A percentile compares a stretch with the other conserved stretches of the same genome.
These are phyloP conservation scores for Oryctes rhinoceros DNA, from an alignment of 1,140 invertebrate genomes.

Conservation along the genomic window DNA sequence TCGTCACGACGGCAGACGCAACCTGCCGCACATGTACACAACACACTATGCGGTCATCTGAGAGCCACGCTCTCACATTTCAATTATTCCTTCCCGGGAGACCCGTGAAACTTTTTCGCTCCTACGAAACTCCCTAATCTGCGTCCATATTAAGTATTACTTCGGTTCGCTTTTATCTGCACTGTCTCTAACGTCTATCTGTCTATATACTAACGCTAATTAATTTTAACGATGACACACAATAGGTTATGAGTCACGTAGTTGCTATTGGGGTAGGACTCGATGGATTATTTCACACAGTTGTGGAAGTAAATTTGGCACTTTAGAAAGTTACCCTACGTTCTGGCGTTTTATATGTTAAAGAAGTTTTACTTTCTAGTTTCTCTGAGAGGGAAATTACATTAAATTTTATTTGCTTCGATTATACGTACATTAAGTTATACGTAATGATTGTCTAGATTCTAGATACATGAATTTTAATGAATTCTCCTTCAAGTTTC, in stretches of 20 bases:
- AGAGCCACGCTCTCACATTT: slow-evolving; percentile 34
- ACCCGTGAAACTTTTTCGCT: slow-evolving; percentile 40
- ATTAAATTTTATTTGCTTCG: no score
- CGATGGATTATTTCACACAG: neutral
- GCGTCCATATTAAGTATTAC: slow-evolving; percentile 9
- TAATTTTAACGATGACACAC: slow-evolving; percentile 39
- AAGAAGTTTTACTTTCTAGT: no score
- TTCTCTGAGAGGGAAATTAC: no score
- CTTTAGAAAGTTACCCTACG: neutral
- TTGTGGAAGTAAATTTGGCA: neutral
- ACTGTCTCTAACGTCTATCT: neutral
- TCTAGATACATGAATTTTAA: no score
- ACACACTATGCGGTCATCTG: neutral
- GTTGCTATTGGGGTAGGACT: slow-evolving; percentile 36
- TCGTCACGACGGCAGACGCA: neutral
- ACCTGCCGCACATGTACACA: neutral
- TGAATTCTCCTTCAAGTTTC: no score
- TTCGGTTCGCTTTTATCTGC: slow-evolving; percentile 11
- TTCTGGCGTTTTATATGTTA: no score
- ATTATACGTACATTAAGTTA: no score
- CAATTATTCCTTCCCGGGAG: slow-evolving; percentile 33
- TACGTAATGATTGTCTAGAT: no score
- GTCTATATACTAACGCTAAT: slow-evolving; percentile 24
- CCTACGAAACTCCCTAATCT: slow-evolving; percentile 37
- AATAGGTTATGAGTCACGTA: slow-evolving; percentile 28